Base-by-base conservation (phyloP, 2,113 vertebrate species). In the Thunnus thynnus region DNA sequence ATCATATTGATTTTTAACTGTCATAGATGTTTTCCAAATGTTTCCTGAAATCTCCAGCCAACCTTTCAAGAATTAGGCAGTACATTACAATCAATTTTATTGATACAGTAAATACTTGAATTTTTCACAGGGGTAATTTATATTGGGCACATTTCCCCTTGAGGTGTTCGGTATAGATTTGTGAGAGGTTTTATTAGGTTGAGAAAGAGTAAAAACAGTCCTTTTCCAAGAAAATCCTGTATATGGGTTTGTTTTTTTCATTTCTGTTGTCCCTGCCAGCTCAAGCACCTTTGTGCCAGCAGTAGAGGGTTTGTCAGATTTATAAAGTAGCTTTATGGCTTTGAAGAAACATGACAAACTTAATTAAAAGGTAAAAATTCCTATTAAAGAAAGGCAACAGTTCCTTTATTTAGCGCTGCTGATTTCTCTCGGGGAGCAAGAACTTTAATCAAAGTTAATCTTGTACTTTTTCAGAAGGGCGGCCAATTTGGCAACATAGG, bases 371-470 rank as follows among this genome's bases (percentile, higher is more conserved):
- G 54, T 81, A 58, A 20, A 56, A 78, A 9, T 76, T 66, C 25
- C 73, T 76, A 82, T 77, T 14, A 67, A 7, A 56, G 17, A 36
- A 64, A 30, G 27, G 18, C 50, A 64, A 22, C 48, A 47, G n/a
- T 48, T 74, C 5, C 25, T 27, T 36, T 44, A 57, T 68, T 27
- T 14, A 16, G 44, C 16, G 32, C 70, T 12, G 30, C 50, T 52
- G 48, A 51, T 36, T 22, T 73, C 69, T 66, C 64, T 30, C 3
- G 25, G 70, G 78, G 57, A 75, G 55, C 5, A 3, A 72, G 80
- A 86, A 74, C 72, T 82, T 76, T 67, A 76, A 88, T 86, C 83
- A 86, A 92, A 92, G 83, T 88, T 84, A 62, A 81, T 85, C 68
- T 58, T 20, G 41, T 22, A 79, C 70, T 69, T 72, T 85, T 47